Conservation (phyloP, 2,113 vertebrate genomes). For the Xenotilapia longispinis region DNA sequence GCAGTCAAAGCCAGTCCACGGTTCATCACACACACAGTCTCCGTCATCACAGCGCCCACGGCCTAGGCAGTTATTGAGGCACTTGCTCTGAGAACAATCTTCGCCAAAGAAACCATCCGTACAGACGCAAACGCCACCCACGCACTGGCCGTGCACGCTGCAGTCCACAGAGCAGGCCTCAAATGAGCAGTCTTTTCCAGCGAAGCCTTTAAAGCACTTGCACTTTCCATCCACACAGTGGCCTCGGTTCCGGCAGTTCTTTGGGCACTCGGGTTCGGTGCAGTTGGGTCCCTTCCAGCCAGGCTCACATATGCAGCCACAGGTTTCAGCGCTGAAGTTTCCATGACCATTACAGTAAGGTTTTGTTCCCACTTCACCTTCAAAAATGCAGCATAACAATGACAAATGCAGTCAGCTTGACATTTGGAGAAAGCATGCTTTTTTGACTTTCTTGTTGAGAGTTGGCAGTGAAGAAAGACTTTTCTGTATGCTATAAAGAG, state of each 20-base stretch:
- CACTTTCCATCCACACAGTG: constrained; percentile 82
- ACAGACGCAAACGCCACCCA: constrained; percentile 76
- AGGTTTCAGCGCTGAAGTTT: constrained; percentile 80
- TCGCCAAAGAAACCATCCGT: constrained; percentile 74
- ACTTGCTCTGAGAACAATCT: constrained; percentile 80
- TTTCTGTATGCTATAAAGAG: neutral
- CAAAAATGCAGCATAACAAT: neutral
- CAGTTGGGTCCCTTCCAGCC: constrained; percentile 84
- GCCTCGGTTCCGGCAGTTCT: constrained; percentile 81
- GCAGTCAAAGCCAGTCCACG: constrained; percentile 82
- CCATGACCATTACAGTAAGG: constrained; percentile 85
- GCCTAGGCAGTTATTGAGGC: constrained; percentile 76
- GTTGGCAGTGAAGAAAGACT: neutral
- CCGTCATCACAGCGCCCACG: constrained; percentile 78
- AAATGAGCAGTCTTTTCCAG: constrained; percentile 73
- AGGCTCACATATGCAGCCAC: constrained; percentile 76
- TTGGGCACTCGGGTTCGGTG: constrained; percentile 75
- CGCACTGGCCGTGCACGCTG: constrained; percentile 70
- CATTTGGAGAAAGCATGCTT: neutral
- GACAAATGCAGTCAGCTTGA: neutral
- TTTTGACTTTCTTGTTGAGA: neutral
- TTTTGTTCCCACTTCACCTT: constrained; percentile 79
- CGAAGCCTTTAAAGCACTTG: constrained; percentile 82
- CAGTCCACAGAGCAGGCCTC: constrained; percentile 75
- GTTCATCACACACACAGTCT: constrained; percentile 76